Conservation (phyloP, 2,888 invertebrate species). For the Patella caerulea region DNA sequence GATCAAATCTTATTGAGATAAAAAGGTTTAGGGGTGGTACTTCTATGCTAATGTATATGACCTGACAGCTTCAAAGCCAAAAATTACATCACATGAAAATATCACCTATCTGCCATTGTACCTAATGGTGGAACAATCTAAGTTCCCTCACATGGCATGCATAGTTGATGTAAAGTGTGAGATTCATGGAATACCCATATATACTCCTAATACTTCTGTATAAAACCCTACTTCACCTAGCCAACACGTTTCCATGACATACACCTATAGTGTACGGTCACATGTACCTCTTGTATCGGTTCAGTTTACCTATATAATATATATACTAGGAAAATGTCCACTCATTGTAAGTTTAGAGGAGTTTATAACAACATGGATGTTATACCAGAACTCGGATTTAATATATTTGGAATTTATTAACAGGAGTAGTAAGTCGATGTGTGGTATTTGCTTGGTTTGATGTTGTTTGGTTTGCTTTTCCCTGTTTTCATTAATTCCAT, state of each 20-base stretch:
- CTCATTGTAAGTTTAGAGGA: too few species aligned
- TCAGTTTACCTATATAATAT: too few species aligned
- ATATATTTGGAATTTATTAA: not conserved
- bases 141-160: conserved; percentile 26
- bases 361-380: too few species aligned
- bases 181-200: conserved; percentile 37
- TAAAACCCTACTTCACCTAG: conserved; percentile 39
- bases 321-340: too few species aligned
- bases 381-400: too few species aligned
- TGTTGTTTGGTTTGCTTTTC: conserved; percentile 10
- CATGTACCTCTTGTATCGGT: not conserved
- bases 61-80: conserved; percentile 9
- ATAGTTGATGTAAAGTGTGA: conserved; percentile 13
- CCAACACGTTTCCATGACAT: conserved; percentile 24
- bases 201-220: conserved; percentile 40
- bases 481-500: not conserved
- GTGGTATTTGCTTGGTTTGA: conserved; percentile 7
- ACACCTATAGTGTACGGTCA: not conserved
- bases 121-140: conserved; percentile 9
- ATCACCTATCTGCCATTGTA: conserved; percentile 10
- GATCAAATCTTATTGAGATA: conserved; percentile 5
- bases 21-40: not conserved
- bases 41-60: conserved; percentile 7
- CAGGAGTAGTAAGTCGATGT: conserved; percentile 9
- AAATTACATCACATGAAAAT: conserved; percentile 9